Evolutionary conservation across 2,113 vertebrate species (phyloP).

Genomic region (Ardeotis arabs): DNA sequence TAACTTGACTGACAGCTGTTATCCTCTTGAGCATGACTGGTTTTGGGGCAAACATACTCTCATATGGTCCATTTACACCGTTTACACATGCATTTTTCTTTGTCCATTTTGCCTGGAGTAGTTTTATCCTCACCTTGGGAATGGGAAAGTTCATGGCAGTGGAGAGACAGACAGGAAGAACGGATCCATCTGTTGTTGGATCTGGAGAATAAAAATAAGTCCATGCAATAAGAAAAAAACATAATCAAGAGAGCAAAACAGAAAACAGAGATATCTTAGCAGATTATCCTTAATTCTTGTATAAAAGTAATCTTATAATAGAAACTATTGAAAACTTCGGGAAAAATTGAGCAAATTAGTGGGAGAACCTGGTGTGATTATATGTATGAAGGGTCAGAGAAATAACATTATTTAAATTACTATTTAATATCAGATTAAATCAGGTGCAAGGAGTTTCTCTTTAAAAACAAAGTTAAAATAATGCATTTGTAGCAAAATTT

Average conservation of each 20-base stretch:
- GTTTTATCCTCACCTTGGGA: neutral
- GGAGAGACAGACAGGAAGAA: neutral
- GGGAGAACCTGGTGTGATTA: neutral
- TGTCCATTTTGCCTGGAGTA: neutral
- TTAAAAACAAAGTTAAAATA: neutral
- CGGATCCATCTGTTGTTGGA: neutral
- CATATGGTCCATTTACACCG: neutral
- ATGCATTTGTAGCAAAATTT: neutral
- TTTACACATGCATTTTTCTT: neutral
- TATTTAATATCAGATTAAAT: neutral
- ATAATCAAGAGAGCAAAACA: neutral
- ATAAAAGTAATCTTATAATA: neutral
- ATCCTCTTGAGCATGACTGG: neutral
- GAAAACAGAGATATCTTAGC: neutral
- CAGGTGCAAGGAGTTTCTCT: neutral
- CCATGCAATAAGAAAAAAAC: neutral
- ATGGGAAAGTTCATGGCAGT: neutral
- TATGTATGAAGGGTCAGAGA: neutral
- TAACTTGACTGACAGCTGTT: neutral
- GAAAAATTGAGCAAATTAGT: neutral
- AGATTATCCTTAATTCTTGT: neutral
- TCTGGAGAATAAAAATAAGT: neutral
- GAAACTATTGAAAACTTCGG: neutral
- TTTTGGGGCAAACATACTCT: neutral
- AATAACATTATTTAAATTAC: neutral